Evolutionary conservation across 2,888 invertebrate genomes (phyloP), one percentile per base, ranked within the genome.

Genomic region (Busseola fusca): DNA sequence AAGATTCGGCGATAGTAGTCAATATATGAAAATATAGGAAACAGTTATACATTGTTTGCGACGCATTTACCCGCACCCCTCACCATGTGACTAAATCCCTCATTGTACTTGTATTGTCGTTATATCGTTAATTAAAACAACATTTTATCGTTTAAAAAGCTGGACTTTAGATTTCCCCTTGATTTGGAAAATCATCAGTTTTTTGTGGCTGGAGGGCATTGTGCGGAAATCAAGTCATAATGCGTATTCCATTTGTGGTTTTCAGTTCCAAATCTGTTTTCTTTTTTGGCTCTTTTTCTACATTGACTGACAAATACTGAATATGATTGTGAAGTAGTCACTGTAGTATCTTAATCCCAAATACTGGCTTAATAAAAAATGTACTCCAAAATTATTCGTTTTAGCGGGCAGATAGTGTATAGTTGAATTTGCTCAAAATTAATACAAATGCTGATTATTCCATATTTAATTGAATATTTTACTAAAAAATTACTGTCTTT

Each of bases 341-440:
- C 27, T 27, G 21, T 16, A 1, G 9, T n/a, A 64, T 50, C 25
- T 42, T 57, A 64, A 48, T 64, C 56, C 21, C 48, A 60, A 64
- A 25, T 42, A 50, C 18, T 27, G 12, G 16, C 25, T 52, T 25
- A 9, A 54, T 14, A 60, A 52, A 30, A 21, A 30, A n/a, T 7
- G 21, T 52, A 14, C 12, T 65, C 50, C 12, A 48, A 56, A 56
- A 42, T 42, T 5, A 16, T 63, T 27, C 45, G 50, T 69, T 74
- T 34, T 74, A 68, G 80, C 75, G 72, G 72, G 78, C 86, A 76
- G 58, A 78, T 84, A 71, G 66, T 77, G 80, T 84, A 75, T 85
- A 82, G 72, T 68, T 76, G 66, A 74, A 74, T 80, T 86, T 84
- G 84, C 84, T 84, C 84, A 84, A 84, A 84, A 86, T 71, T 76